Evolutionary conservation across 2,888 invertebrate genomes (phyloP).

Genomic region (Mesorhabditis belari): DNA sequence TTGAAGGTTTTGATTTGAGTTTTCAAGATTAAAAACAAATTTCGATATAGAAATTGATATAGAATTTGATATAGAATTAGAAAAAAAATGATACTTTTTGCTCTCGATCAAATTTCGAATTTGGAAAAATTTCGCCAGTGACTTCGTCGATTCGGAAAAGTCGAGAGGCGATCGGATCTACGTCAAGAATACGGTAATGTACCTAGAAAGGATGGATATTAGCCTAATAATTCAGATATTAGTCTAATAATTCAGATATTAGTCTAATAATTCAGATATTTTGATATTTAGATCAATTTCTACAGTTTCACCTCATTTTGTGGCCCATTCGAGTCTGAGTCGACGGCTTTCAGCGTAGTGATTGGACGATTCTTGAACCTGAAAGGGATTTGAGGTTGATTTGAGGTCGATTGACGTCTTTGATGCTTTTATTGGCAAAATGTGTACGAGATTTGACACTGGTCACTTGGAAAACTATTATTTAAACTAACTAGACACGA

Average conservation of each 20-base stretch:
- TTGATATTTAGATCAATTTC: no score
- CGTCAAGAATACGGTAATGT: conserved; percentile 45
- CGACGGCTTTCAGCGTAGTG: conserved; percentile 40
- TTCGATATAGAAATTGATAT: neutral
- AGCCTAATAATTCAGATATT: no score
- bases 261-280: no score
- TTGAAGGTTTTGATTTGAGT: neutral
- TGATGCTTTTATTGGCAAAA: no score
- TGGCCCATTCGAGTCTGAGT: conserved; percentile 40
- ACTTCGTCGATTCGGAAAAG: conserved; percentile 85
- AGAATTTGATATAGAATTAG: no score
- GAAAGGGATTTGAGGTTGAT: neutral
- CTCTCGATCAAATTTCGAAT: conserved; percentile 80
- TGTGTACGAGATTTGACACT: no score
- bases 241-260: no score
- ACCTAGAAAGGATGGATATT: conserved; percentile 11
- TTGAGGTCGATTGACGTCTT: neutral
- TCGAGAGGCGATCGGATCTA: conserved; percentile 18
- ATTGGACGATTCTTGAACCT: conserved; percentile 32
- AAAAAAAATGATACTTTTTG: no score
- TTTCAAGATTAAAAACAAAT: neutral
- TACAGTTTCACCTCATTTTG: conserved; percentile 31
- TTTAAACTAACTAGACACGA: no score
- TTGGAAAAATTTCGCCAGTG: conserved; percentile 68
- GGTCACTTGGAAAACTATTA: no score